phyloP scores from a whole-genome alignment of 1,140 invertebrate species.

The Cherax quadricarinatus region DNA sequence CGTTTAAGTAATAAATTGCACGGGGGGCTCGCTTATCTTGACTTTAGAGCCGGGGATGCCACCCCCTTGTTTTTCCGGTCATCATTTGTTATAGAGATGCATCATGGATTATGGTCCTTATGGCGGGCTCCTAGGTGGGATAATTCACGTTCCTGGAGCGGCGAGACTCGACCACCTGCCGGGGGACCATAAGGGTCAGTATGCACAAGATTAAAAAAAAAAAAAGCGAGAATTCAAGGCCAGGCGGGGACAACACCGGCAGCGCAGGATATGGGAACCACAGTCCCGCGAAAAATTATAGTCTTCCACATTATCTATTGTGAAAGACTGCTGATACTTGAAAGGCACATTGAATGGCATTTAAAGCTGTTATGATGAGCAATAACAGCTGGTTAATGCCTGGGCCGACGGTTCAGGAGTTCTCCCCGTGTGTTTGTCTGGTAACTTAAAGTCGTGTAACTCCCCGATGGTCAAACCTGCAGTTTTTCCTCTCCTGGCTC shows the following conservation, averaged over 20 bases:
- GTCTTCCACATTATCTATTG: not conserved
- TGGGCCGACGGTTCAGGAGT: no score
- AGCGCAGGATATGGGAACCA: not conserved
- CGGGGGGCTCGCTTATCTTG: not conserved
- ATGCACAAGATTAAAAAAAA: not conserved
- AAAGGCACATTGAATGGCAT: not conserved
- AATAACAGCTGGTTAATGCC: not conserved
- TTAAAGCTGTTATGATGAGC: not conserved
- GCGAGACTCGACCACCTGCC: not conserved
- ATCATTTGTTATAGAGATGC: slow-evolving; percentile 10
- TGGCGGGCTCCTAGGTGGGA: not conserved
- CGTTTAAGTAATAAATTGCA: not conserved
- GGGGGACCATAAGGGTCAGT: not conserved
- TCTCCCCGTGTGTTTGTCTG: no score
- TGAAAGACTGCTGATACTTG: not conserved
- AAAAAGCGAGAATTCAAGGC: not conserved
- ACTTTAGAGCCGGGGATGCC: not conserved
- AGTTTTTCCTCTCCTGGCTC: not conserved
- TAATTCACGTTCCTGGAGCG: not conserved
- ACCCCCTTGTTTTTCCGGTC: not conserved
- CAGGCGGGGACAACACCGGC: not conserved
- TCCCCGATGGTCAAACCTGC: not conserved
- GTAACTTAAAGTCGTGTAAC: not conserved
- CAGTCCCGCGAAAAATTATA: not conserved
- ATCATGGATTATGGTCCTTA: not conserved